Evolutionary conservation across 2,888 invertebrate species (phyloP).

Genomic region (Pardosa pseudoannulata): DNA sequence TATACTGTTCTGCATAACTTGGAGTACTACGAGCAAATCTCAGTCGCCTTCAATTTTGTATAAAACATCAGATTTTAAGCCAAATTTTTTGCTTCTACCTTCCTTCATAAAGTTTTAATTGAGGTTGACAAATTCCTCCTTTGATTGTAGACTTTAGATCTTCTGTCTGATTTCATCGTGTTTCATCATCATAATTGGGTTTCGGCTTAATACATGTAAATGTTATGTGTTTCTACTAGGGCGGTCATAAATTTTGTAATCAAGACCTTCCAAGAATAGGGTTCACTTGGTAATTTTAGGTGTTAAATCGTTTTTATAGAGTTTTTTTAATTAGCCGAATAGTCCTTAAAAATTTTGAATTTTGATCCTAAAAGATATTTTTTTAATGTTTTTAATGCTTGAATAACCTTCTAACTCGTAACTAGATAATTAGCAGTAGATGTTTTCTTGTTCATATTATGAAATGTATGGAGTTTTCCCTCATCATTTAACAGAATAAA

Average conservation of each 20-base stretch:
- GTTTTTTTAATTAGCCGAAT: neutral
- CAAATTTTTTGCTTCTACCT: neutral
- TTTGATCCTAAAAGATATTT: slow-evolving; percentile 8
- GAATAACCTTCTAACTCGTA: slow-evolving; percentile 36
- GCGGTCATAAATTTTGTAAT: slow-evolving; percentile 18
- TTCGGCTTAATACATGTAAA: slow-evolving; percentile 34
- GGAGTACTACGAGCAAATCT: neutral
- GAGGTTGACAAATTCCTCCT: neutral
- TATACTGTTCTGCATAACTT: neutral
- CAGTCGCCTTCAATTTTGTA: neutral
- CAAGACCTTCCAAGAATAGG: slow-evolving; percentile 16
- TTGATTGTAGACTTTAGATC: neutral
- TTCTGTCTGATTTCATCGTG: neutral
- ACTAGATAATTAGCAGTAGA: slow-evolving; percentile 5
- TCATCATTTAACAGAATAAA: slow-evolving; percentile 5
- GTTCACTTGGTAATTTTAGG: too few relatives aligned
- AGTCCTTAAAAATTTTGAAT: slow-evolving; percentile 33
- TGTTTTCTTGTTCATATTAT: slow-evolving; percentile 16
- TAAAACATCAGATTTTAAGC: neutral
- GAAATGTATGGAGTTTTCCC: neutral
- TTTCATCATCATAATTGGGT: neutral
- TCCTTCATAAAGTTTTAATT: neutral
- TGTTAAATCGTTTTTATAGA: slow-evolving; percentile 5
- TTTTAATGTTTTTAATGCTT: slow-evolving; percentile 30
- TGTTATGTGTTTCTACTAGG: slow-evolving; percentile 29